Evolutionary conservation across 1,140 invertebrate species (phyloP).

Genomic region (Chrysopa pallens): DNA sequence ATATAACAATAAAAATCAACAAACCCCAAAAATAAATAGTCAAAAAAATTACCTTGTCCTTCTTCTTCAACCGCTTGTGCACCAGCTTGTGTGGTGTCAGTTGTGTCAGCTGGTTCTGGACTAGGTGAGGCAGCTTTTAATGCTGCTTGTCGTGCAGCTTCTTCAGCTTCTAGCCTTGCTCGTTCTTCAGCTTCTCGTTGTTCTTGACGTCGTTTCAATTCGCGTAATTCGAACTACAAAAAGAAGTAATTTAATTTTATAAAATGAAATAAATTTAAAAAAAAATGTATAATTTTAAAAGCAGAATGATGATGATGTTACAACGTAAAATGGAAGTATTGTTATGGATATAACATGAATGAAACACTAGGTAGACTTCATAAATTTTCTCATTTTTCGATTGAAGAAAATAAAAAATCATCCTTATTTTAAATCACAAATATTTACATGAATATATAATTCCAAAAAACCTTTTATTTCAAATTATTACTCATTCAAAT

Average conservation of each 20-base stretch:
- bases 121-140: slow-evolving; percentile 25
- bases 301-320: too few relatives aligned
- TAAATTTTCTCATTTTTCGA: too few relatives aligned
- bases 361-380: too few relatives aligned
- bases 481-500: too few relatives aligned
- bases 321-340: too few relatives aligned
- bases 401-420: too few relatives aligned
- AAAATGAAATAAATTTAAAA: background rate
- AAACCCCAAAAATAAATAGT: too few relatives aligned
- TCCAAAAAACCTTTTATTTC: too few relatives aligned
- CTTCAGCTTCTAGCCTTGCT: slow-evolving; percentile 51
- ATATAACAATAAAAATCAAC: background rate
- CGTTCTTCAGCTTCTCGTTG: slow-evolving; percentile 53
- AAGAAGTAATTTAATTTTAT: background rate
- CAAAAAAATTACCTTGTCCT: slow-evolving; percentile 14
- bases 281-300: background rate
- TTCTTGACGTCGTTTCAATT: slow-evolving; percentile 77
- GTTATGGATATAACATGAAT: too few relatives aligned
- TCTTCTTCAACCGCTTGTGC: slow-evolving; percentile 16
- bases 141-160: slow-evolving; percentile 38
- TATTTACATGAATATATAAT: too few relatives aligned
- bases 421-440: too few relatives aligned
- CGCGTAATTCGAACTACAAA: slow-evolving; percentile 87
- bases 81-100: slow-evolving; percentile 21
- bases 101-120: slow-evolving; percentile 21